phyloP scores from a whole-genome alignment of 2,113 vertebrate species.

The Hepsetus odoe region DNA sequence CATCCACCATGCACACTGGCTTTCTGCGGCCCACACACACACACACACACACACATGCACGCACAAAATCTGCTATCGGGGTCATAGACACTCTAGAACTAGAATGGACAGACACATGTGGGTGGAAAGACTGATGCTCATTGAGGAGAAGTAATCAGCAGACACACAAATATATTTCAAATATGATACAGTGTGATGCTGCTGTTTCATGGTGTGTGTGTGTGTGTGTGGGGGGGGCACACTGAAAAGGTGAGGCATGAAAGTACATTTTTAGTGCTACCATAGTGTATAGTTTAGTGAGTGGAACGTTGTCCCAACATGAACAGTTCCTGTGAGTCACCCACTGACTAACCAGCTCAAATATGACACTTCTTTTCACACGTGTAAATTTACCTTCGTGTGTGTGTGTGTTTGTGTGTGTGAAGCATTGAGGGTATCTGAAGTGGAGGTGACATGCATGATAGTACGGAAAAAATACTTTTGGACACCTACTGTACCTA shows the following conservation, averaged over 20 bases:
- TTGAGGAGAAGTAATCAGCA: background rate
- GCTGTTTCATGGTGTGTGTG: conserved; percentile 2
- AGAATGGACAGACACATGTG: conserved; percentile 31
- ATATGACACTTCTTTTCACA: conserved; percentile 55
- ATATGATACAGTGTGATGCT: conserved; percentile 17
- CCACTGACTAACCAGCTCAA: conserved; percentile 64
- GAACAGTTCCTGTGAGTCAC: conserved; percentile 67
- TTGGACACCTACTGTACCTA: too few relatives aligned
- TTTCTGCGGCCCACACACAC: conserved; percentile 33
- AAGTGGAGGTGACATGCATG: conserved; percentile 3
- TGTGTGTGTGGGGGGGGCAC: background rate
- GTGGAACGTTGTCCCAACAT: conserved; percentile 63
- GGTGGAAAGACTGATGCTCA: background rate
- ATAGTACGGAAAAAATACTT: background rate
- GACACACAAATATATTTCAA: conserved; percentile 1
- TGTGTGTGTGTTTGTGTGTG: background rate
- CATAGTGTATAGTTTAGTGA: background rate
- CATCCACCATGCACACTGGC: conserved; percentile 36
- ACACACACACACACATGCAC: conserved; percentile 39
- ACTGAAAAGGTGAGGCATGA: background rate
- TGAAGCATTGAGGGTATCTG: background rate
- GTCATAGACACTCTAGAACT: background rate
- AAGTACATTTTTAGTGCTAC: background rate
- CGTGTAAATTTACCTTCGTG: background rate
- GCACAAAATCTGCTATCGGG: conserved; percentile 22